Percentiles rank a stretch among this genome's conserved stretches.
Conservation (phyloP, 2,888 invertebrate genomes). For the Sinodicranocentrus sp. region DNA sequence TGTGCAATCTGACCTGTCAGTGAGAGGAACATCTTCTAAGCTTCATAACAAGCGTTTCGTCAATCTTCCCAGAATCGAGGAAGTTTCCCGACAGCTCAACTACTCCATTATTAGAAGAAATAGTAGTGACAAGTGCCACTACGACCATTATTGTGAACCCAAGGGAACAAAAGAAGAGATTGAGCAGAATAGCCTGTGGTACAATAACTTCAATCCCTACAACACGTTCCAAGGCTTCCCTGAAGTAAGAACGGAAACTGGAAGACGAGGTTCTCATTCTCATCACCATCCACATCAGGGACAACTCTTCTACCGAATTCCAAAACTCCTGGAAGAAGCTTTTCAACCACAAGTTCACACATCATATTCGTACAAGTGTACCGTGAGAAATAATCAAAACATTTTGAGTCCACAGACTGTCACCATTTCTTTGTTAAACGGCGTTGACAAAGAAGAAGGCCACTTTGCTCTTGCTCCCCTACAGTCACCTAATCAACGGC, state of each 20-base stretch:
- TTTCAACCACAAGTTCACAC: conserved; percentile 64
- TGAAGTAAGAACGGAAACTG: conserved; percentile 56
- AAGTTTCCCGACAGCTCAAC: conserved; percentile 33
- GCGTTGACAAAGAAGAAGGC: conserved; percentile 51
- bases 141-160: conserved; percentile 6
- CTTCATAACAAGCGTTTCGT: conserved; percentile 62
- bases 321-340: conserved; percentile 64
- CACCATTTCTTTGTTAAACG: conserved; percentile 52
- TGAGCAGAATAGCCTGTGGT: background rate
- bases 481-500: conserved; percentile 65
- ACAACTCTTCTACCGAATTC: conserved; percentile 52
- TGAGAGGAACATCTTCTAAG: conserved; percentile 65
- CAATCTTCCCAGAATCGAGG: conserved; percentile 50
- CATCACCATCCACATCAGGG: conserved; percentile 5
- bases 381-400: conserved; percentile 63
- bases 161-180: background rate
- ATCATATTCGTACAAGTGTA: conserved; percentile 71
- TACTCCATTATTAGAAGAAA: conserved; percentile 6
- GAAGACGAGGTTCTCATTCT: conserved; percentile 1
- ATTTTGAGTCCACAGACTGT: conserved; percentile 67
- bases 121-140: conserved; percentile 31
- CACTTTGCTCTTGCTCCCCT: conserved; percentile 65
- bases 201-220: conserved; percentile 33
- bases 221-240: conserved; percentile 55
- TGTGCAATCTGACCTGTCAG: conserved; percentile 45